Evolutionary conservation across 2,113 vertebrate genomes (phyloP).

Genomic region (Corythoichthys haematopterus): DNA sequence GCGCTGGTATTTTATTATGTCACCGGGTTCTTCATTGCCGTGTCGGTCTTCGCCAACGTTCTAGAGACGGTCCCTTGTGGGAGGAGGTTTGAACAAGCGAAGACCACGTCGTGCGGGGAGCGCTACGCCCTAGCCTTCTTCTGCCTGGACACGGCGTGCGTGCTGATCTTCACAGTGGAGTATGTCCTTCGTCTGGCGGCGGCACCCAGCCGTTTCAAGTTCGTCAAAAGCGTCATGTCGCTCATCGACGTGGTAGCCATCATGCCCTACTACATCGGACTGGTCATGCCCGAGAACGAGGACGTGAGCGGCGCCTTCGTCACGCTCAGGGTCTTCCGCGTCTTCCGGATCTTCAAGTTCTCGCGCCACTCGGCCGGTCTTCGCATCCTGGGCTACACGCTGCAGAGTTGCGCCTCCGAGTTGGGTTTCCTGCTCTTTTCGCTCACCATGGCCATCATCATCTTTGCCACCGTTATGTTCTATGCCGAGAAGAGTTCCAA

Average conservation of each 20-base stretch:
- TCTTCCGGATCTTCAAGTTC: slow-evolving; percentile 98
- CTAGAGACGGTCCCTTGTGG: slow-evolving; percentile 93
- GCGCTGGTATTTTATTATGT: slow-evolving; percentile 97
- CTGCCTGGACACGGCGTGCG: slow-evolving; percentile 95
- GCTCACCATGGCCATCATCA: slow-evolving; percentile 98
- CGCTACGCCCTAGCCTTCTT: slow-evolving; percentile 92
- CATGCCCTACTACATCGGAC: slow-evolving; percentile 94
- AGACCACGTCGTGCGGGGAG: slow-evolving; percentile 85
- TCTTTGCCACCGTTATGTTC: slow-evolving; percentile 98
- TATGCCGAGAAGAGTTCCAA: slow-evolving; percentile 94
- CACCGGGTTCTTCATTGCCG: slow-evolving; percentile 96
- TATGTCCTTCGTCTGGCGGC: slow-evolving; percentile 88
- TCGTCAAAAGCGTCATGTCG: slow-evolving; percentile 93
- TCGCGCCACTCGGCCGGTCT: slow-evolving; percentile 95
- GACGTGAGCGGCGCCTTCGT: slow-evolving; percentile 97
- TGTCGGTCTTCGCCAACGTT: slow-evolving; percentile 94
- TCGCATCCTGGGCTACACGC: slow-evolving; percentile 91
- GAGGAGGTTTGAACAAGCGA: slow-evolving; percentile 64
- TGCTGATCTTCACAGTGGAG: slow-evolving; percentile 97
- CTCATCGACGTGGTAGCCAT: slow-evolving; percentile 97
- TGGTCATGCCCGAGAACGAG: slow-evolving; percentile 97
- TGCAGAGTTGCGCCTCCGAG: slow-evolving; percentile 97
- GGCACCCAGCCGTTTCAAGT: slow-evolving; percentile 88
- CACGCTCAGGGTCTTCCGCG: slow-evolving; percentile 91
- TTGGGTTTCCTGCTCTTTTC: slow-evolving; percentile 97